Evolutionary conservation across 2,888 invertebrate genomes (phyloP).

Genomic region (Tanytarsus gracilentus): DNA sequence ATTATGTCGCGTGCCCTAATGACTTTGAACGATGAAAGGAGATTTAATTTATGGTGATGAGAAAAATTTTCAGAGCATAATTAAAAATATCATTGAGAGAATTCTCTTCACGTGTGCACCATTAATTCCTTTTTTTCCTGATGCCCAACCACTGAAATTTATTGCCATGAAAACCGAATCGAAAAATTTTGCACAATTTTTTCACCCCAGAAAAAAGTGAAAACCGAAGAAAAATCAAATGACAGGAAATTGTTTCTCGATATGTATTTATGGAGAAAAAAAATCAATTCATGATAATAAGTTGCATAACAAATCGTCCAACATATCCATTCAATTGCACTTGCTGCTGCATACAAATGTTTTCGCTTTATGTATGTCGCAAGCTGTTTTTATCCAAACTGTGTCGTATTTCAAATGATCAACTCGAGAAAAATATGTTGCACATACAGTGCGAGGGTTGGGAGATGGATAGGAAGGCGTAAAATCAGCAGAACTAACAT

Average conservation of each 20-base stretch:
- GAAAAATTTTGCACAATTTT: not conserved
- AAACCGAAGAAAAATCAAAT: constrained; percentile 8
- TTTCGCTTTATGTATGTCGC: constrained; percentile 23
- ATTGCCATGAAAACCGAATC: constrained; percentile 9
- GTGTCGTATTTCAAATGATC: constrained; percentile 17
- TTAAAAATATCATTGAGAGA: not conserved
- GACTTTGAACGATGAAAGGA: not conserved
- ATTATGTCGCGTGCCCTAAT: constrained; percentile 25
- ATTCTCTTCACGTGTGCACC: constrained; percentile 2
- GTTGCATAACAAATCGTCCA: constrained; percentile 7
- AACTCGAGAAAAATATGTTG: constrained; percentile 21
- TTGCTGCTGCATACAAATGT: constrained; percentile 21
- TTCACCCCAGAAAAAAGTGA: not conserved
- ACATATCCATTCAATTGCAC: not conserved
- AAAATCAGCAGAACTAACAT: constrained; percentile 21
- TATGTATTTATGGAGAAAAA: no score
- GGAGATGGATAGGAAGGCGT: constrained; percentile 6
- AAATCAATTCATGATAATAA: constrained; percentile 12
- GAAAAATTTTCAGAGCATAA: not conserved
- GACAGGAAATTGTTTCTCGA: not conserved
- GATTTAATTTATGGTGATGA: not conserved
- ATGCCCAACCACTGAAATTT: not conserved
- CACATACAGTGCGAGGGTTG: not conserved
- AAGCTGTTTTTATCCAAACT: constrained; percentile 25
- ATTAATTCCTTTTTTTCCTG: no score